Conservation (phyloP, 2,888 invertebrate species). For the Drosophila flavopinicola region DNA sequence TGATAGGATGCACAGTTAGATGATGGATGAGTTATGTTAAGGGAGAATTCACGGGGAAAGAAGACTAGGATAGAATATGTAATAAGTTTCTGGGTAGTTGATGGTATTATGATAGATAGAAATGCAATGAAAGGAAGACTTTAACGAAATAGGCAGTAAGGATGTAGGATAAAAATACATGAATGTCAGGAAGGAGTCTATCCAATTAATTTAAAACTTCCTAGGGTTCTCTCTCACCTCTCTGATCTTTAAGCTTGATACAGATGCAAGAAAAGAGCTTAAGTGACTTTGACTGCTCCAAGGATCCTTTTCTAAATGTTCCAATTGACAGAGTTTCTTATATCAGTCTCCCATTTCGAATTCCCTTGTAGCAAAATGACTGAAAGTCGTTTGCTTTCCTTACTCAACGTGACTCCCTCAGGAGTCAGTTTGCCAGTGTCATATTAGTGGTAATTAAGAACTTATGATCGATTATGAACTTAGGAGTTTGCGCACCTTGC, state of each 20-base stretch:
- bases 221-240: too few relatives aligned
- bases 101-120: slow-evolving; percentile 19
- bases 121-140: neutral
- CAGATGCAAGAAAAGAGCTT: too few relatives aligned
- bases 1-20: slow-evolving; percentile 19
- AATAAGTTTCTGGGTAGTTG: slow-evolving; percentile 6
- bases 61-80: slow-evolving; percentile 13
- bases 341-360: neutral
- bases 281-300: too few relatives aligned
- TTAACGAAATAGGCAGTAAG: neutral
- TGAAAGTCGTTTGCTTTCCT: neutral
- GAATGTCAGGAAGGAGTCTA: too few relatives aligned
- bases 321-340: too few relatives aligned
- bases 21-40: slow-evolving; percentile 27
- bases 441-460: slow-evolving; percentile 65
- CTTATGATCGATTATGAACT: slow-evolving; percentile 66
- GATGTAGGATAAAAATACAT: too few relatives aligned
- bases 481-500: slow-evolving; percentile 35
- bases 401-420: neutral
- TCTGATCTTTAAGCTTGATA: too few relatives aligned
- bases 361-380: neutral
- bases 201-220: too few relatives aligned
- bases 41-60: neutral
- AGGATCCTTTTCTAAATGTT: too few relatives aligned
- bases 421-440: slow-evolving; percentile 28